Percentiles rank a stretch among this genome's conserved stretches.
phyloP scores from a whole-genome alignment of 2,113 vertebrate genomes.

The Takifugu bimaculatus region DNA sequence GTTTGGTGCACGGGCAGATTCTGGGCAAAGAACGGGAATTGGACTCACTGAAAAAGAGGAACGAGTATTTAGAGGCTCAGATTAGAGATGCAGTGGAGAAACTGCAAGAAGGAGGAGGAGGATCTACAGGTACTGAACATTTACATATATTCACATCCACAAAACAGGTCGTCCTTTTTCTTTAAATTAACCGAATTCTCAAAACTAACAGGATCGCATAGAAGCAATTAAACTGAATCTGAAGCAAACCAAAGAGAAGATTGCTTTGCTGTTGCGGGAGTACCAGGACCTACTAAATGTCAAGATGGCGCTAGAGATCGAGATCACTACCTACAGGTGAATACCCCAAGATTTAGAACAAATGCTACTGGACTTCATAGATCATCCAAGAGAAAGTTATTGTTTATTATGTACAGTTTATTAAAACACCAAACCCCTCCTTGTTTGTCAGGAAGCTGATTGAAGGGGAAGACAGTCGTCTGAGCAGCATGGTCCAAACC shows the following conservation, averaged over 20 bases:
- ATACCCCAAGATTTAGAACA: neutral
- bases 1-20: constrained; percentile 46
- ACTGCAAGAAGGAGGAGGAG: constrained; percentile 48
- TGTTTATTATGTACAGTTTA: neutral
- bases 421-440: neutral
- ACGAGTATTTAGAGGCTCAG: constrained; percentile 65
- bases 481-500: constrained; percentile 60
- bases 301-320: constrained; percentile 79
- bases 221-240: constrained; percentile 52
- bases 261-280: constrained; percentile 70
- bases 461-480: constrained; percentile 73
- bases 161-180: neutral
- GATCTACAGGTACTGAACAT: constrained; percentile 45
- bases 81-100: constrained; percentile 58
- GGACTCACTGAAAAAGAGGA: constrained; percentile 66
- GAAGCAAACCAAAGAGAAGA: constrained; percentile 71
- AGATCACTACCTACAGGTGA: constrained; percentile 79
- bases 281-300: constrained; percentile 76
- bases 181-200: too few species aligned
- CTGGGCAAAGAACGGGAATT: constrained; percentile 69
- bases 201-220: constrained; percentile 44
- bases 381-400: neutral
- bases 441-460: constrained; percentile 70
- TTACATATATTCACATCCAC: neutral
- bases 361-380: neutral